Evolutionary conservation across 2,888 invertebrate genomes (phyloP).

Genomic region (Noctua fimbriata): DNA sequence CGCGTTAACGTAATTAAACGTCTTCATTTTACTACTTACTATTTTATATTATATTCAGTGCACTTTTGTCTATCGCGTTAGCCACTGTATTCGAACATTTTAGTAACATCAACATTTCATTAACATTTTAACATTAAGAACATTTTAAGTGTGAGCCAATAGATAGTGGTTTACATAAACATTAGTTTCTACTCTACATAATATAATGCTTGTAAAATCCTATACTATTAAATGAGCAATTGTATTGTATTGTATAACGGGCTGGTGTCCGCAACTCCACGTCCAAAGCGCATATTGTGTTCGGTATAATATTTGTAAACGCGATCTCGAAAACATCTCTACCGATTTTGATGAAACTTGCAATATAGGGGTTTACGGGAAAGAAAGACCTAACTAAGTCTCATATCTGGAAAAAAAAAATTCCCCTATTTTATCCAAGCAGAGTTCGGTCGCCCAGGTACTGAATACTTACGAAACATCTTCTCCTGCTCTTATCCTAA

Average conservation of each 20-base stretch:
- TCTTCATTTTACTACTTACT: too few species aligned
- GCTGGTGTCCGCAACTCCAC: too few species aligned
- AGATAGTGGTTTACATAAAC: too few species aligned
- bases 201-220: background rate
- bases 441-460: background rate
- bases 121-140: too few species aligned
- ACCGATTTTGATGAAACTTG: background rate
- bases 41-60: too few species aligned
- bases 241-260: background rate
- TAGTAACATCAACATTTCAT: too few species aligned
- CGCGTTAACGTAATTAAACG: too few species aligned
- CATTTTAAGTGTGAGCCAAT: too few species aligned
- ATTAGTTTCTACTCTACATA: too few species aligned
- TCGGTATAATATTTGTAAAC: background rate
- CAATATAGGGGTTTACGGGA: background rate
- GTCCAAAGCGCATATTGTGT: too few species aligned
- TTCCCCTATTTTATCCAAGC: background rate
- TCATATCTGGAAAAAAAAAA: background rate
- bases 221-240: background rate
- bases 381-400: background rate
- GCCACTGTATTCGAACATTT: too few species aligned
- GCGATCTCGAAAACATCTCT: background rate
- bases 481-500: background rate
- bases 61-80: too few species aligned
- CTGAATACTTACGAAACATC: background rate